Percentiles rank a stretch among this genome's conserved stretches.
Conservation (phyloP, 1,140 invertebrate species). For the Drosophila nigrodunni region DNA sequence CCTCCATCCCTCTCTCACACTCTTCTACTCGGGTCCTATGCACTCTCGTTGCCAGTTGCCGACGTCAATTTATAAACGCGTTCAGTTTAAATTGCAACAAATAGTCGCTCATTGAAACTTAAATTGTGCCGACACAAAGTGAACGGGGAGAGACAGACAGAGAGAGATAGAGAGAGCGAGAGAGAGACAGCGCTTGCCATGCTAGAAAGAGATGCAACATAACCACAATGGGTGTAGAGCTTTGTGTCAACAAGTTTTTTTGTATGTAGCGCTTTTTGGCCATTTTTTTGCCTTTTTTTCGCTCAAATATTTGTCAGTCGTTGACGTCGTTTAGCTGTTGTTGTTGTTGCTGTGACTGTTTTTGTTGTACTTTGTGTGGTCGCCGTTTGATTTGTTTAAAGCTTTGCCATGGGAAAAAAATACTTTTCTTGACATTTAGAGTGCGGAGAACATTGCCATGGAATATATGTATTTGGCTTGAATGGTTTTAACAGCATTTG, state of each 20-base stretch:
- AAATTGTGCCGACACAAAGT: conserved; percentile 80
- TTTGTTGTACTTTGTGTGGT: conserved; percentile 65
- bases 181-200: conserved; percentile 26
- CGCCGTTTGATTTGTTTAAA: conserved; percentile 79
- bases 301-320: conserved; percentile 61
- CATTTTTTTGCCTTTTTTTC: conserved; percentile 57
- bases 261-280: conserved; percentile 62
- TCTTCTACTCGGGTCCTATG: conserved; percentile 15
- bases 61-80: conserved; percentile 81
- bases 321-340: conserved; percentile 54
- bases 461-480: neutral
- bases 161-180: conserved; percentile 5
- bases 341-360: conserved; percentile 14
- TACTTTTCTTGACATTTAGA: conserved; percentile 29
- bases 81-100: conserved; percentile 83
- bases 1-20: neutral
- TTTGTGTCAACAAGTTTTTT: conserved; percentile 80
- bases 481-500: conserved; percentile 26
- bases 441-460: conserved; percentile 1
- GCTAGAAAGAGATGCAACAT: conserved; percentile 27
- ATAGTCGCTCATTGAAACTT: conserved; percentile 83
- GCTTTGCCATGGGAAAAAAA: conserved; percentile 61
- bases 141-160: conserved; percentile 47
- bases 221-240: conserved; percentile 53
- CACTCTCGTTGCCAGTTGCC: conserved; percentile 63